These are phyloP conservation scores for Heliconius charithonia DNA, from an alignment of 2,888 invertebrate genomes.

Conservation along the genomic window DNA sequence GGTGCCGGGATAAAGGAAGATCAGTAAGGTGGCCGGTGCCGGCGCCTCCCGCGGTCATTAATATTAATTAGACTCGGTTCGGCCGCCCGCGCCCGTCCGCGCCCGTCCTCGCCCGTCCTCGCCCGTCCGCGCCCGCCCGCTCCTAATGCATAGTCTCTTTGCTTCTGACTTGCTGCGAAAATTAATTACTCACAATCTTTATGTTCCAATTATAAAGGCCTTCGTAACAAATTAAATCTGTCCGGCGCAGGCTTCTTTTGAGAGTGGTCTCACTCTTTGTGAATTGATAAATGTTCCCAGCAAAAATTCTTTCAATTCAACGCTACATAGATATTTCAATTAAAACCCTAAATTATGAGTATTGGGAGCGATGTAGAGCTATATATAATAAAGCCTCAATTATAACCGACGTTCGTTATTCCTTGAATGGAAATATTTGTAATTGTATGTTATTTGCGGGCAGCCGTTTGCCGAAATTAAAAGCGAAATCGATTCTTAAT, in stretches of 20 bases:
- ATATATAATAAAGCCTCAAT: conserved; percentile 64
- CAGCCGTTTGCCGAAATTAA: conserved; percentile 63
- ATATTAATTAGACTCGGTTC: conserved; percentile 82
- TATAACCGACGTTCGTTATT: conserved; percentile 62
- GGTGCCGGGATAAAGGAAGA: conserved; percentile 69
- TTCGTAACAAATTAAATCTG: conserved; percentile 85
- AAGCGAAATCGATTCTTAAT: conserved; percentile 76
- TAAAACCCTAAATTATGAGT: conserved; percentile 69
- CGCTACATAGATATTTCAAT: conserved; percentile 59
- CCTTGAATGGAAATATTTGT: conserved; percentile 61
- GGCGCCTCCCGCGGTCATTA: conserved; percentile 77
- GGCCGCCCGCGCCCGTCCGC: conserved; percentile 53
- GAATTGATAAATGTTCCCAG: conserved; percentile 82
- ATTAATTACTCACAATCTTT: conserved; percentile 85
- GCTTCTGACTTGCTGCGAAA: conserved; percentile 83
- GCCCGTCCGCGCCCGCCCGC: conserved; percentile 40
- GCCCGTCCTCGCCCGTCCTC: conserved; percentile 46
- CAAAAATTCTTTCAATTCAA: conserved; percentile 79
- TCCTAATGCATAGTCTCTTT: conserved; percentile 79
- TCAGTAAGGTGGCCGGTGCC: conserved; percentile 55
- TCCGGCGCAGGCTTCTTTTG: conserved; percentile 82
- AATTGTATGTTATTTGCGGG: conserved; percentile 76
- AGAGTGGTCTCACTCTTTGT: conserved; percentile 84
- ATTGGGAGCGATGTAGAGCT: conserved; percentile 61
- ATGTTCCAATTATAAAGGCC: conserved; percentile 84